These are phyloP conservation scores for Eupeodes latifasciatus DNA, from an alignment of 2,888 invertebrate genomes.

Conservation along the genomic window DNA sequence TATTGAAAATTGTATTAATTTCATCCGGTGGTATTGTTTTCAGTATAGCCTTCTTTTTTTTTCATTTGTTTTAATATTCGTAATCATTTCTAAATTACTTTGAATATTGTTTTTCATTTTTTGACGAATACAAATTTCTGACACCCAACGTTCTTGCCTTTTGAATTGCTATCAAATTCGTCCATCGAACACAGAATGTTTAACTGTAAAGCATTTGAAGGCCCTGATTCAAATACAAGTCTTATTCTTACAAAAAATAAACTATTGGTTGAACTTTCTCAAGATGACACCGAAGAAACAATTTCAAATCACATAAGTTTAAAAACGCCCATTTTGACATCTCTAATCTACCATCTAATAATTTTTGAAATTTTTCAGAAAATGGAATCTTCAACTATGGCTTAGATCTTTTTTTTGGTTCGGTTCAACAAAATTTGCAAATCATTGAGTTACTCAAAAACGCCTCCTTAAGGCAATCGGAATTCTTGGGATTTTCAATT, in stretches of 20 bases:
- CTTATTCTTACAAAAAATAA: slow-evolving; percentile 39
- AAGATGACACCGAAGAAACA: slow-evolving; percentile 12
- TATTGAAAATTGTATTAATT: no score
- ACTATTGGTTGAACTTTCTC: slow-evolving; percentile 38
- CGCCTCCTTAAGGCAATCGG: slow-evolving; percentile 78
- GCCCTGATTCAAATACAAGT: background rate
- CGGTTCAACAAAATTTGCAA: slow-evolving; percentile 78
- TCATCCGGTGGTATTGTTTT: no score
- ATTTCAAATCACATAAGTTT: slow-evolving; percentile 41
- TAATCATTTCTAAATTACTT: no score
- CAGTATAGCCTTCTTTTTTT: no score
- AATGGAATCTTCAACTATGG: slow-evolving; percentile 76
- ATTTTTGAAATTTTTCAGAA: slow-evolving; percentile 28
- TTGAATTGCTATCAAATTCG: background rate
- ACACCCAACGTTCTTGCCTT: no score
- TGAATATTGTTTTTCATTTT: no score
- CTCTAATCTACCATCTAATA: background rate
- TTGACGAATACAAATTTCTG: no score
- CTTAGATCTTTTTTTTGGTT: slow-evolving; percentile 80
- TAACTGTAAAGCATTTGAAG: background rate
- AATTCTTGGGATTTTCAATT: slow-evolving; percentile 79
- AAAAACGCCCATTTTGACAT: background rate
- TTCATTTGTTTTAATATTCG: no score
- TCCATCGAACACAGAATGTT: background rate
- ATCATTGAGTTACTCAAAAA: slow-evolving; percentile 79